These are phyloP conservation scores for Cactoblastis cactorum DNA, from an alignment of 2,888 invertebrate genomes.

Conservation along the genomic window DNA sequence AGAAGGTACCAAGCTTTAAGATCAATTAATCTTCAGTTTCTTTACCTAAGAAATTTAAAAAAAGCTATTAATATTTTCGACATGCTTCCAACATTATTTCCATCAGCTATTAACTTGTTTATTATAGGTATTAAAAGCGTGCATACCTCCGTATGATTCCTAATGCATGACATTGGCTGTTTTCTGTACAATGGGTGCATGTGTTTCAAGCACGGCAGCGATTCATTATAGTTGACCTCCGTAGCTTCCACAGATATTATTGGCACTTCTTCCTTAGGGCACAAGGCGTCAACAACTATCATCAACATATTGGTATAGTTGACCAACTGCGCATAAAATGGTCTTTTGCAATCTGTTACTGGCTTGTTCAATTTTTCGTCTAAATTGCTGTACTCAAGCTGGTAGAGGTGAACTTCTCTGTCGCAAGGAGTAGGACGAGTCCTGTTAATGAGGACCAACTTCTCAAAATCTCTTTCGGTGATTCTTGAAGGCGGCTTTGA, in stretches of 20 bases:
- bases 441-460: conserved; percentile 83
- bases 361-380: conserved; percentile 73
- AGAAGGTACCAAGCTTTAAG: too few relatives aligned
- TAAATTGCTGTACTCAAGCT: conserved; percentile 68
- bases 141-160: conserved; percentile 85
- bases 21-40: too few relatives aligned
- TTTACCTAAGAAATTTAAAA: too few relatives aligned
- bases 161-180: conserved; percentile 87
- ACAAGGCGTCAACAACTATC: conserved; percentile 85
- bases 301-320: conserved; percentile 88
- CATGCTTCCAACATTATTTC: too few relatives aligned
- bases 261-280: conserved; percentile 71
- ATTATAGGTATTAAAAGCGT: too few relatives aligned
- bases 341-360: conserved; percentile 67
- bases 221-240: conserved; percentile 79
- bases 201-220: conserved; percentile 80
- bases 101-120: too few relatives aligned
- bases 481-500: conserved; percentile 64
- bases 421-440: conserved; percentile 93
- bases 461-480: conserved; percentile 80
- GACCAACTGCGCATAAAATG: conserved; percentile 86
- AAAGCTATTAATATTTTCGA: too few relatives aligned
- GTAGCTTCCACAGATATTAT: conserved; percentile 61
- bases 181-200: conserved; percentile 81
- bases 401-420: conserved; percentile 82